Conservation (phyloP, 2,797 vertebrate species). For the Glossophaga mutica region DNA sequence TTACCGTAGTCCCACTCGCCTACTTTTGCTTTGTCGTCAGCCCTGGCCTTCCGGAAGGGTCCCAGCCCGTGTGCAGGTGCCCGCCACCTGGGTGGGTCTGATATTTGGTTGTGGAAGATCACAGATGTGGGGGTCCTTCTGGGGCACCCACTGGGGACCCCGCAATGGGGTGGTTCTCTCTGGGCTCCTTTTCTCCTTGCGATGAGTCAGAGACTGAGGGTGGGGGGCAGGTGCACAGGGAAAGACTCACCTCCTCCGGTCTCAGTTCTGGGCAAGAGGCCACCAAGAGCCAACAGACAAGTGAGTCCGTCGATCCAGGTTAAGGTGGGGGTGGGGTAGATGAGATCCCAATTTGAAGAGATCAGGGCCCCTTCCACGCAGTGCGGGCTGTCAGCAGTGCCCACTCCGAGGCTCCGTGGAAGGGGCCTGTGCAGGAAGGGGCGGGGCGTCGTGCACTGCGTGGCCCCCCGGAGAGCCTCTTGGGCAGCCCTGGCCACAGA, state of each 20-base stretch:
- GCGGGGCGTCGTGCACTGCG: fast-evolving
- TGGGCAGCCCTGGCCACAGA: no score
- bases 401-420: fast-evolving
- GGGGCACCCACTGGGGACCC: neutral
- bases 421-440: neutral
- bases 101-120: no score
- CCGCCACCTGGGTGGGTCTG: fast-evolving
- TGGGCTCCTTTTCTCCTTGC: neutral
- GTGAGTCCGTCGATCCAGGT: neutral
- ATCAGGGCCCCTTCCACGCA: neutral
- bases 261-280: neutral
- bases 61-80: neutral
- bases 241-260: no score
- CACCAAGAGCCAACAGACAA: neutral
- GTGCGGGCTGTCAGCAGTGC: fast-evolving
- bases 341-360: neutral
- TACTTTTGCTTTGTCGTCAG: no score
- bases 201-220: fast-evolving
- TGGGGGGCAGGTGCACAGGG: no score
- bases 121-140: neutral
- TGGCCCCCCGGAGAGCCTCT: neutral
- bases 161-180: fast-evolving
- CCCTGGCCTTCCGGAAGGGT: neutral
- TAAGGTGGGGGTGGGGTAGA: neutral
- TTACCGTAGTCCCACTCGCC: fast-evolving